Conservation (phyloP, 2,888 invertebrate species). For the Trissolcus japonicus region DNA sequence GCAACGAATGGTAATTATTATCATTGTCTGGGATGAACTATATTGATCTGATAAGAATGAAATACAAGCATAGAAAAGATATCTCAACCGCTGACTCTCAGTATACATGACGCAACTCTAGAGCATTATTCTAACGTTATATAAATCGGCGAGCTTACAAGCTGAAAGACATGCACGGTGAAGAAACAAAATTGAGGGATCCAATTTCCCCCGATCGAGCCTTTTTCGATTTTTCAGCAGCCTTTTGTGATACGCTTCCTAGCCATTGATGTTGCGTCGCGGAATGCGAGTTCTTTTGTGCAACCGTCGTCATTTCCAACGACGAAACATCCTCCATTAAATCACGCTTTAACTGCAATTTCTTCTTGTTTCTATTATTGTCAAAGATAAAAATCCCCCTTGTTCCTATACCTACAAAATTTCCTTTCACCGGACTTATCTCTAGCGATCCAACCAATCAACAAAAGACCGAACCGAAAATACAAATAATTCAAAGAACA, state of each 20-base stretch:
- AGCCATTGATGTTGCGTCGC: conserved; percentile 38
- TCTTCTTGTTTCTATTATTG: conserved; percentile 48
- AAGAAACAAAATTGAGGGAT: conserved; percentile 49
- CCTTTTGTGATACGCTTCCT: conserved; percentile 43
- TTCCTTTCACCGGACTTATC: too few species aligned
- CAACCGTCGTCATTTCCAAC: conserved; percentile 39
- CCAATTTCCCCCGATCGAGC: conserved; percentile 49
- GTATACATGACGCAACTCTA: conserved; percentile 4
- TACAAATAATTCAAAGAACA: too few species aligned
- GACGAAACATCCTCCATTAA: conserved; percentile 40
- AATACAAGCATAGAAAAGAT: too few species aligned
- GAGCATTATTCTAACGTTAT: conserved; percentile 19
- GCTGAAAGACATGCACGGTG: conserved; percentile 20
- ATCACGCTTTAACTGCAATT: conserved; percentile 44
- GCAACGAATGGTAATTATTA: too few species aligned
- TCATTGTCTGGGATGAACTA: too few species aligned
- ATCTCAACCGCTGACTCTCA: not conserved
- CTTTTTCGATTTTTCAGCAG: conserved; percentile 48
- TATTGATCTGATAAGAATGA: too few species aligned
- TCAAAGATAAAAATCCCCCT: conserved; percentile 33
- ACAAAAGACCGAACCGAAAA: too few species aligned
- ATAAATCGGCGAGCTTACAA: conserved; percentile 30
- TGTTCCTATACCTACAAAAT: not conserved
- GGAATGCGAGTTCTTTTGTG: conserved; percentile 43
- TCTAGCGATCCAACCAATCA: too few species aligned